phyloP scores from a whole-genome alignment of 1,140 invertebrate genomes.

The Dinoponera quadriceps region DNA sequence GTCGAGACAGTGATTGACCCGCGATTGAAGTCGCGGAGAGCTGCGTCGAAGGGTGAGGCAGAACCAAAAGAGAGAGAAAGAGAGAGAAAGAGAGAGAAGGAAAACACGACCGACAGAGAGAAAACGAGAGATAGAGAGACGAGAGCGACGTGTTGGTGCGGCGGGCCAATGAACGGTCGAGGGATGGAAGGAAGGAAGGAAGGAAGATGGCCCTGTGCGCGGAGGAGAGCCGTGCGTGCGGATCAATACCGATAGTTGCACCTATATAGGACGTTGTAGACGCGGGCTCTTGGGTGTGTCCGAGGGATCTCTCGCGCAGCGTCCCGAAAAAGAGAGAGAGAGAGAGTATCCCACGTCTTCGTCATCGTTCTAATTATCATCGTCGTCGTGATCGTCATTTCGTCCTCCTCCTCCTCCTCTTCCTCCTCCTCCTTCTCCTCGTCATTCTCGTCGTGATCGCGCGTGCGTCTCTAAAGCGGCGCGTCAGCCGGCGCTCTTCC shows the following conservation, averaged over 20 bases:
- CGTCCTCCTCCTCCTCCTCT: slow-evolving; percentile 11
- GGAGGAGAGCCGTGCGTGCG: slow-evolving; percentile 67
- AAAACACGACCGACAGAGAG: neutral
- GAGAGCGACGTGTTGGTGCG: slow-evolving; percentile 18
- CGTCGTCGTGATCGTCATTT: slow-evolving; percentile 58
- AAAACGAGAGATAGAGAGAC: slow-evolving; percentile 17
- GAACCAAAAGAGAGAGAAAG: too few relatives aligned
- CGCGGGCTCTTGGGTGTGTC: slow-evolving; percentile 75
- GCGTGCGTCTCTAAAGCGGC: slow-evolving; percentile 63
- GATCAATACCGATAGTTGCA: slow-evolving; percentile 77
- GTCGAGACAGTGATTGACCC: slow-evolving; percentile 6
- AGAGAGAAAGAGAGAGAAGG: too few relatives aligned
- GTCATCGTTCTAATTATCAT: neutral
- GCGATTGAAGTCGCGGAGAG: slow-evolving; percentile 27
- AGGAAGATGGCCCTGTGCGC: slow-evolving; percentile 49
- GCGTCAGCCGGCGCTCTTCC: neutral
- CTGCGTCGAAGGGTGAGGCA: neutral
- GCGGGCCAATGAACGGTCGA: slow-evolving; percentile 51
- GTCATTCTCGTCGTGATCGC: slow-evolving; percentile 53
- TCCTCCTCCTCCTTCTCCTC: neutral
- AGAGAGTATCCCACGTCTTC: neutral
- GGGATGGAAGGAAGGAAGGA: slow-evolving; percentile 37
- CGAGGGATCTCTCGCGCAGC: slow-evolving; percentile 66
- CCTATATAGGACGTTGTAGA: slow-evolving; percentile 74
- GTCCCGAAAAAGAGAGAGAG: too few relatives aligned